Percentiles rank a stretch among this genome's conserved stretches.
Evolutionary conservation across 2,113 vertebrate genomes (phyloP).

Genomic region (Nansenia antarctica): DNA sequence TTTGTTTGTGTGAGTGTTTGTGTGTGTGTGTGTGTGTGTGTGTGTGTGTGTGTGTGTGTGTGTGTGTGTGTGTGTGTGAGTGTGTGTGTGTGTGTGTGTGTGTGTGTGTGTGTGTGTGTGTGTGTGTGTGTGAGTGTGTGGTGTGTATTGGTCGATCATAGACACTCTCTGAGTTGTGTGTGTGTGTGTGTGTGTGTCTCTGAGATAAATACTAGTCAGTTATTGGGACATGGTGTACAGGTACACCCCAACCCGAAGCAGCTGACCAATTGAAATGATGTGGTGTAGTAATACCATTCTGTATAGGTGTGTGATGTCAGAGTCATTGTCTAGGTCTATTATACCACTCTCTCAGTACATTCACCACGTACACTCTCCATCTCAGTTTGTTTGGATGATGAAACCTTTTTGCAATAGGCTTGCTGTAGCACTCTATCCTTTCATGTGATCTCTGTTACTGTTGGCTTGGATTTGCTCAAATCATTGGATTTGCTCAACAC

Average conservation of each 20-base stretch:
- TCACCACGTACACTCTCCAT: constrained; percentile 47
- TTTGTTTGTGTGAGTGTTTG: no score
- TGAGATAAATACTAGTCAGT: background rate
- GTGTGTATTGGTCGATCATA: no score
- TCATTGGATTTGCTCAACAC: constrained; percentile 14
- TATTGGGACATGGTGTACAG: background rate
- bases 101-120: no score
- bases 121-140: no score
- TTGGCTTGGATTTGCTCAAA: constrained; percentile 44
- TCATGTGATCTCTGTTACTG: constrained; percentile 46
- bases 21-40: no score
- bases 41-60: no score
- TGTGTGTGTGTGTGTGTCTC: background rate
- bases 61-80: no score
- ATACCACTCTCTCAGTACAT: constrained; percentile 47
- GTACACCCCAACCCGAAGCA: background rate
- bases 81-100: no score
- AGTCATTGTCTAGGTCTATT: constrained; percentile 46
- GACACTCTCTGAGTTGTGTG: no score
- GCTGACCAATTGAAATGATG: constrained; percentile 28
- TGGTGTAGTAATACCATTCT: no score
- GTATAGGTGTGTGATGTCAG: constrained; percentile 39
- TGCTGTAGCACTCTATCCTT: constrained; percentile 34
- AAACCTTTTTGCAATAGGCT: constrained; percentile 61
- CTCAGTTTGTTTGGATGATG: constrained; percentile 61